Percentiles rank a stretch among this genome's conserved stretches.
Conservation (phyloP, 2,797 vertebrate species). For the Pelochelys cantorii region DNA sequence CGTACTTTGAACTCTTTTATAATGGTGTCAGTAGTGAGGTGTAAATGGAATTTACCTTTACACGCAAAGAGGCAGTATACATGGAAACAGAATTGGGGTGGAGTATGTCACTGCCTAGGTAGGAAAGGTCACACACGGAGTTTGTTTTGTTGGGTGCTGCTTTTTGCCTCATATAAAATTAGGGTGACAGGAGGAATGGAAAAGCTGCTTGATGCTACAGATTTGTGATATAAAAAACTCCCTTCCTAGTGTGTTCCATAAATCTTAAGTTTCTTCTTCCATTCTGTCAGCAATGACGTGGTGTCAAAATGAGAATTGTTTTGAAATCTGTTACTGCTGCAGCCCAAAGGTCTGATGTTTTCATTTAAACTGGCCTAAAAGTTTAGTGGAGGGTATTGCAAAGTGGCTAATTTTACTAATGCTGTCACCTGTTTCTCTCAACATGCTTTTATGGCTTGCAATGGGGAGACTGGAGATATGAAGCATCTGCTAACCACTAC, state of each 20-base stretch:
- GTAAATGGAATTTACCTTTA: not conserved
- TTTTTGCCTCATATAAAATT: not conserved
- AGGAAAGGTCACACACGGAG: not conserved
- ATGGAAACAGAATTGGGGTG: not conserved
- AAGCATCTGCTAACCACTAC: not conserved
- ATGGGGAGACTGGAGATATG: not conserved
- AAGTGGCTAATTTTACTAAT: not conserved
- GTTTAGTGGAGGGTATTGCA: rapidly evolving
- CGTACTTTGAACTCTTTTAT: not conserved
- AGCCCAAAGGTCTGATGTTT: not conserved
- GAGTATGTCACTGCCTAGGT: not conserved
- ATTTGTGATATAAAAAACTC: not conserved
- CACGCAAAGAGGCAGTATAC: not conserved
- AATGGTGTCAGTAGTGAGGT: not conserved
- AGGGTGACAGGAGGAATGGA: not conserved
- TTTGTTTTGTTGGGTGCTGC: not conserved
- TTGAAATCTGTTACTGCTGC: slow-evolving; percentile 12
- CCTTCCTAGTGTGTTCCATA: not conserved
- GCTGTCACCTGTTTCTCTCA: not conserved
- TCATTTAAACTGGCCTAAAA: not conserved
- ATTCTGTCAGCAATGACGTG: not conserved
- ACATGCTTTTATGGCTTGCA: not conserved
- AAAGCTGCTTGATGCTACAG: not conserved
- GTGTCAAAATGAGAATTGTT: slow-evolving; percentile 11
- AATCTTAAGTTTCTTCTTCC: not conserved